Evolutionary conservation across 2,797 vertebrate species (phyloP).

Genomic region (Aldrovandia affinis): DNA sequence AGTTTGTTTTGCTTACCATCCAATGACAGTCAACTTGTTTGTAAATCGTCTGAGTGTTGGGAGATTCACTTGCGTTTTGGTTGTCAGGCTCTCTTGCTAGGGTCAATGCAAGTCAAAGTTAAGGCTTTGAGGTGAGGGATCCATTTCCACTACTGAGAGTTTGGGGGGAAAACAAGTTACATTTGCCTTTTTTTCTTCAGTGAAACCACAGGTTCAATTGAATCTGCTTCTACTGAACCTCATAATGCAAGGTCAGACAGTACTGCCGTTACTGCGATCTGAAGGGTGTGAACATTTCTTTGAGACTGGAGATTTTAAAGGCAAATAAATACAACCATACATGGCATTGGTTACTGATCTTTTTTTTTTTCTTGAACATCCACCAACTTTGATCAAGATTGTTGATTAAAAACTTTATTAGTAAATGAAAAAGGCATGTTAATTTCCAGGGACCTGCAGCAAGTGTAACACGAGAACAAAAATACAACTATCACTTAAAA

Average conservation of each 20-base stretch:
- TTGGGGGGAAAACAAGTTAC: slow-evolving; percentile 83
- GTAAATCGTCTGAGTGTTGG: slow-evolving; percentile 87
- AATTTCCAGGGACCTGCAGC: slow-evolving; percentile 70
- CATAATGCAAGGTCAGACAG: slow-evolving; percentile 23
- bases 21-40: slow-evolving; percentile 80
- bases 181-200: slow-evolving; percentile 59
- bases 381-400: slow-evolving; percentile 67
- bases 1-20: slow-evolving; percentile 99
- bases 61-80: slow-evolving; percentile 89
- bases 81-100: slow-evolving; percentile 91
- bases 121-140: slow-evolving; percentile 88
- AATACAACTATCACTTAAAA: slow-evolving; percentile 67
- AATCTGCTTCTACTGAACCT: slow-evolving; percentile 1
- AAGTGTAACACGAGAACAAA: slow-evolving; percentile 77
- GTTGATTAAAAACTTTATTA: slow-evolving; percentile 81
- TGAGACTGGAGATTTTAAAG: slow-evolving; percentile 21
- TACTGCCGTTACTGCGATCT: background rate
- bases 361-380: slow-evolving; percentile 46
- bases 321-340: slow-evolving; percentile 33
- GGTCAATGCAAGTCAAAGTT: slow-evolving; percentile 89
- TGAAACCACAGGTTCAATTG: slow-evolving; percentile 28
- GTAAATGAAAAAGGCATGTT: slow-evolving; percentile 75
- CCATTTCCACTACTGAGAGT: slow-evolving; percentile 96
- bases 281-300: slow-evolving; percentile 13
- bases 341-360: slow-evolving; percentile 33